These are phyloP conservation scores for Chydorus sphaericus DNA, from an alignment of 2,888 invertebrate species.

Conservation along the genomic window DNA sequence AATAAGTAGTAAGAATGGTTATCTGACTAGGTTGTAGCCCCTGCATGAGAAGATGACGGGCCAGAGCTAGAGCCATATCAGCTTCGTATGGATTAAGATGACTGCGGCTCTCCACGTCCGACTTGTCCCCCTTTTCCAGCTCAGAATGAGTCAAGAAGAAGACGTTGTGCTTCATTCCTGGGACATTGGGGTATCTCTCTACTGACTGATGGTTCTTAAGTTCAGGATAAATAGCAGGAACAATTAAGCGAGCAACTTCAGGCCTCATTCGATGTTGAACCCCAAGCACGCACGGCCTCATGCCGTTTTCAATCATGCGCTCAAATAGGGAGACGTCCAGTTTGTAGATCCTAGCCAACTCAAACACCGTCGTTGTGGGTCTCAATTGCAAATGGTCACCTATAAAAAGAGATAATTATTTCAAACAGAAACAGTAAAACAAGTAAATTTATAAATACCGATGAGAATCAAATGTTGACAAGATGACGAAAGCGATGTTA, in stretches of 20 bases:
- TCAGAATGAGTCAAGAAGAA: conserved; percentile 50
- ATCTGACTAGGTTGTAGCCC: too few species aligned
- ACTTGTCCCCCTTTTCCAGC: conserved; percentile 31
- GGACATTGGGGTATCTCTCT: conserved; percentile 37
- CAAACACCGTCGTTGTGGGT: conserved; percentile 53
- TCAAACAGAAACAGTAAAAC: neutral
- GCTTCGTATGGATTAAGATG: conserved; percentile 49
- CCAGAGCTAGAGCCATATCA: conserved; percentile 42
- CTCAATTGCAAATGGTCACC: conserved; percentile 69
- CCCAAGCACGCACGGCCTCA: conserved; percentile 41
- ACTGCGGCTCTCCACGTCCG: conserved; percentile 38
- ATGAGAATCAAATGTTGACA: conserved; percentile 76
- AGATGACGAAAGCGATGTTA: conserved; percentile 51
- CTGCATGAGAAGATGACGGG: conserved; percentile 44
- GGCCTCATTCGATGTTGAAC: conserved; percentile 65
- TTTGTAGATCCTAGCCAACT: conserved; percentile 46
- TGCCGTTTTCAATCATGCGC: conserved; percentile 51
- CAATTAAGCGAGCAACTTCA: conserved; percentile 40
- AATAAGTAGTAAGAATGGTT: conserved; percentile 56
- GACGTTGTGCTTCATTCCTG: conserved; percentile 44
- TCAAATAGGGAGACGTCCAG: conserved; percentile 70
- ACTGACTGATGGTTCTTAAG: conserved; percentile 46
- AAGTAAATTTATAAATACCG: too few species aligned
- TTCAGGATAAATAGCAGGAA: conserved; percentile 49
- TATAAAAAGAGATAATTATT: conserved; percentile 21